A percentile compares a stretch with the other conserved stretches of the same genome.
phyloP scores from a whole-genome alignment of 53 echinoderm and acorn worm species.

The Holothuria scabra region DNA sequence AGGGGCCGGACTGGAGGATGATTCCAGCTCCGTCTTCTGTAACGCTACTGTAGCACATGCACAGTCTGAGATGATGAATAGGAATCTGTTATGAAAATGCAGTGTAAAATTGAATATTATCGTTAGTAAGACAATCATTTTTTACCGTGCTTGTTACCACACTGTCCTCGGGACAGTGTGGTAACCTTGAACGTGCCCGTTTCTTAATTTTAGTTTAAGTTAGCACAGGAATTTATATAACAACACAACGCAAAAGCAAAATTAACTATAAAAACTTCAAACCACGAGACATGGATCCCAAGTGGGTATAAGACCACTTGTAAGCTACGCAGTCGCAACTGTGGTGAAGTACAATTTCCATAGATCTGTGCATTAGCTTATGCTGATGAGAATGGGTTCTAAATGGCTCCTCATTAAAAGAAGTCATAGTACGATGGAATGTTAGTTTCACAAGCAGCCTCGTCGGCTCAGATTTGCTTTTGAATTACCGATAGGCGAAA shows the following conservation, averaged over 20 bases:
- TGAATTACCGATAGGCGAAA: too few species aligned
- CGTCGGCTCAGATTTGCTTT: too few species aligned
- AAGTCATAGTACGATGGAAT: too few species aligned
- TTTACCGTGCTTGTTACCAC: neutral
- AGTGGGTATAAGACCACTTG: too few species aligned
- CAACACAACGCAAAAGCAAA: too few species aligned
- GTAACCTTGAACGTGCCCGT: too few species aligned
- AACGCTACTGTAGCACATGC: slow-evolving; percentile 21
- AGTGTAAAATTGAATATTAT: slow-evolving; percentile 13
- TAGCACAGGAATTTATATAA: too few species aligned
- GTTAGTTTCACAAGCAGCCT: too few species aligned
- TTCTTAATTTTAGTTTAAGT: too few species aligned
- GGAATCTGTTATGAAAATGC: slow-evolving; percentile 37
- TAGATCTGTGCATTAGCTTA: slow-evolving; percentile 15
- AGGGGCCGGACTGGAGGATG: slow-evolving; percentile 29
- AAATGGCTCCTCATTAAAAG: slow-evolving; percentile 9
- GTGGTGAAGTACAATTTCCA: slow-evolving; percentile 3
- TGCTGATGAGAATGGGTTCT: slow-evolving; percentile 15
- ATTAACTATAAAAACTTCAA: too few species aligned
- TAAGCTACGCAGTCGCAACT: neutral
- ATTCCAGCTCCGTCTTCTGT: slow-evolving; percentile 28
- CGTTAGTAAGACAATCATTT: neutral
- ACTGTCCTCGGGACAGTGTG: neutral
- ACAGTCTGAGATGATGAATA: slow-evolving; percentile 16
- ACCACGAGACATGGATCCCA: too few species aligned